Base-by-base conservation (phyloP, 2,888 invertebrate genomes). In the Andricus curvator region DNA sequence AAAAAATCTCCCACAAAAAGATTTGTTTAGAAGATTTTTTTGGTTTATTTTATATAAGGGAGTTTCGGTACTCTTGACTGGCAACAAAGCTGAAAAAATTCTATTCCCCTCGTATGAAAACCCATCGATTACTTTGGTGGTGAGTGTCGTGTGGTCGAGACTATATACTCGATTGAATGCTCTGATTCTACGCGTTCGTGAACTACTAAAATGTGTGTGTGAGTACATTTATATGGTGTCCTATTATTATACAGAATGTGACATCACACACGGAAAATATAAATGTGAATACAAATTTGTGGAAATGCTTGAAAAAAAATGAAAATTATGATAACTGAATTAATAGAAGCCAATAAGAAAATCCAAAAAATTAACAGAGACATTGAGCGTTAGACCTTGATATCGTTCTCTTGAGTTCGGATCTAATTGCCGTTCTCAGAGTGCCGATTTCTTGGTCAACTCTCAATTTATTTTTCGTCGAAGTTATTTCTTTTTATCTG, bases 1-100 rank as follows among this genome's bases (percentile, higher is more conserved):
- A 4, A 20, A 22, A 60, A 60, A 11, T 60, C 60, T 17, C 11
- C 11, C 4, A 64, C 6, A 64, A 64, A 29, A 64, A 2, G 0
- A 25, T 64, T 64, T 29, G 29, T 29, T 64, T 29, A 17, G 6
- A 6, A 64, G 13, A n/a, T 15, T 48, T 70, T 6, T 70, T 33
- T 51, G 33, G 33, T 44, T 51, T 29, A 48, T 74, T 33, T 74
- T 37, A n/a, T 41, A 44, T 13, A 60, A 60, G 74, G 22, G 56
- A 56, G 37, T 74, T 74, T 74, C 37, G 33, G n/a, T n/a, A 74
- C 56, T 56, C 56, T 74, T 74, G 56, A 74, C 56, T 74, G 56
- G n/a, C 33, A 22, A 74, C 56, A 60, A 74, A 74, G 74, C 74
- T 74, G 33, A 74, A 74, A 74, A 70, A 74, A 56, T 74, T 74